phyloP scores from a whole-genome alignment of 2,797 vertebrate genomes.

The Acrossocheilus fasciatus region DNA sequence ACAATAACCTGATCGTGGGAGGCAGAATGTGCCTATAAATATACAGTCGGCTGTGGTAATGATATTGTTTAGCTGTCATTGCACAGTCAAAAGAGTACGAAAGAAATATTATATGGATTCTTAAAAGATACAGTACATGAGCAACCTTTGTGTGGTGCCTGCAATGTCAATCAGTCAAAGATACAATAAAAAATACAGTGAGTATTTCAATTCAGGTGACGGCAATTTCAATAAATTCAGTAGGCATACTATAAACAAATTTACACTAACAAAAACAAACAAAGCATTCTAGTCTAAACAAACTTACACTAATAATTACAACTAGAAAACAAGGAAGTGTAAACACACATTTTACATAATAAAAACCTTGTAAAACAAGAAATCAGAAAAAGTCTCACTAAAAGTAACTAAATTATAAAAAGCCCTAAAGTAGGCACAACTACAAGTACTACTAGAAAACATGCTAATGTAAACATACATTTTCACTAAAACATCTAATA shows the following conservation, averaged over 20 bases:
- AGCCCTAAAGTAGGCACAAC: not conserved
- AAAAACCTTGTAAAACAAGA: not conserved
- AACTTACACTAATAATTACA: not conserved
- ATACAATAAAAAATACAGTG: no score
- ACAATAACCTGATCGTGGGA: constrained; percentile 30
- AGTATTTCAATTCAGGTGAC: not conserved
- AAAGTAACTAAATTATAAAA: not conserved
- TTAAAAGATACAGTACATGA: not conserved
- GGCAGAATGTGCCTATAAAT: constrained; percentile 26
- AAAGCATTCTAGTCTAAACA: not conserved
- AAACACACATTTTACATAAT: not conserved
- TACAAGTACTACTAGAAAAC: not conserved
- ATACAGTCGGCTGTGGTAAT: not conserved
- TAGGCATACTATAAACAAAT: not conserved
- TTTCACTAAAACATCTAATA: not conserved
- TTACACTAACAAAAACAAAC: not conserved
- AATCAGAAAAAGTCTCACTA: not conserved
- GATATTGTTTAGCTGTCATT: not conserved
- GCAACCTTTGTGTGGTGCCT: not conserved
- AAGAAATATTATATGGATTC: not conserved
- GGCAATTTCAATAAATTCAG: not conserved
- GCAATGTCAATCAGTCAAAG: constrained; percentile 2
- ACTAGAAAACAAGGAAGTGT: no score
- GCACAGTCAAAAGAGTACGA: not conserved
- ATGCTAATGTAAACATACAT: not conserved